Evolutionary conservation across 2,113 vertebrate species (phyloP), one percentile per base, ranked within the genome.

Genomic region (Pelvicachromis taeniatus): DNA sequence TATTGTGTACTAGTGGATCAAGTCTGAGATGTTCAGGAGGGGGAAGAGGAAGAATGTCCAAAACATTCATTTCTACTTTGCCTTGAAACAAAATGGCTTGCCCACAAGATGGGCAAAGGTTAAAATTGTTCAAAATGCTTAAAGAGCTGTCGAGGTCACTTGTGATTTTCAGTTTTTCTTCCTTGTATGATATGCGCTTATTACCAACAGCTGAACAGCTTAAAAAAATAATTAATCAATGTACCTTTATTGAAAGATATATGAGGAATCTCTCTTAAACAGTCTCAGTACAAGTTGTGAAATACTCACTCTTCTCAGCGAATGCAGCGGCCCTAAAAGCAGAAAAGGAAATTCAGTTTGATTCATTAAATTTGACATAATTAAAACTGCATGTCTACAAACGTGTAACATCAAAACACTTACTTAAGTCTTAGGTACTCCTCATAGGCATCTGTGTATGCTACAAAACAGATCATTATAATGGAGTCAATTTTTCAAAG

Each of bases 361-460:
- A 84, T 85, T 79, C 82, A 45, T 31, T 35, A 7, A 0, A 48
- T 56, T 4, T 1, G 1, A 45, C 6, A 4, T 1, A 68, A 31
- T 19, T 3, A 21, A 26, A 78, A 5, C 26, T 7, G 4, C 9
- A 31, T 3, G 14, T 52, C 19, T 1, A 26, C 3, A 38, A 59
- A n/a, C 2, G 35, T 48, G 14, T 8, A 2, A 2, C 23, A 21
- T 16, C 4, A 23, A n/a, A 65, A 50, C 16, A 89, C 96, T 97
- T 95, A 99, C 99, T 99, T 99, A 38, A 99, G 97, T 89, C 97
- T 93, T 58, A 98, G 97, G 95, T 98, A 99, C 84, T 99, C 98
- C 3, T 97, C 95, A 78, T 95, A 96, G 1, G 99, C 98, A 21
- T 99, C 98, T 7, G 97, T 97, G 92, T 98, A 99, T 1, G 97